A percentile compares a stretch with the other conserved stretches of the same genome.
These are phyloP conservation scores for Pantherophis guttatus DNA, from an alignment of 2,113 vertebrate genomes.

Conservation along the genomic window DNA sequence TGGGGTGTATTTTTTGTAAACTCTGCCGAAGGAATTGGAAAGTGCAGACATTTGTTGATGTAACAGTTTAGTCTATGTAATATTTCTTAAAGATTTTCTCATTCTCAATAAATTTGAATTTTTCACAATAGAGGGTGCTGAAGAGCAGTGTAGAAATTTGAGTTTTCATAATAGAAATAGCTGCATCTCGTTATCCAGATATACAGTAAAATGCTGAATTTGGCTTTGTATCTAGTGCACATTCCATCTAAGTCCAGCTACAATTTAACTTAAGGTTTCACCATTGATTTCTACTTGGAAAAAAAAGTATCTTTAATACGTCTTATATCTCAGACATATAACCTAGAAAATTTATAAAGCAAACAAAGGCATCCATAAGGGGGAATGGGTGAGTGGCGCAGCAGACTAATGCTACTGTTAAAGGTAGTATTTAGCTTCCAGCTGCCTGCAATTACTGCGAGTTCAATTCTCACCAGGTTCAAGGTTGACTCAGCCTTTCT, in stretches of 20 bases:
- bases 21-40: not conserved
- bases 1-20: not conserved
- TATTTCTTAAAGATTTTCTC: not conserved
- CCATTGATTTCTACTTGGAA: not conserved
- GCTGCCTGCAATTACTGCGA: too few relatives aligned
- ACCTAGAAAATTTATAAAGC: not conserved
- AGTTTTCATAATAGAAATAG: not conserved
- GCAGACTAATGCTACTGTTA: too few relatives aligned
- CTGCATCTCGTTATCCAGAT: fast-evolving
- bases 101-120: constrained; percentile 24
- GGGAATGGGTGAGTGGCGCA: not conserved
- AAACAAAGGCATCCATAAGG: not conserved
- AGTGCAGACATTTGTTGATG: not conserved
- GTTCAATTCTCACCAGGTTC: too few relatives aligned
- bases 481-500: too few relatives aligned
- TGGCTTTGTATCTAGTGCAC: not conserved
- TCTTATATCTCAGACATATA: not conserved
- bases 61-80: not conserved
- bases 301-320: not conserved
- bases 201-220: not conserved
- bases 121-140: constrained; percentile 61
- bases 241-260: not conserved
- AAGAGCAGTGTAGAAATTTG: not conserved
- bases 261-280: not conserved
- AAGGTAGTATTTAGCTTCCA: too few relatives aligned